Evolutionary conservation across 1,140 invertebrate species (phyloP).

Genomic region (Tribolium madens): DNA sequence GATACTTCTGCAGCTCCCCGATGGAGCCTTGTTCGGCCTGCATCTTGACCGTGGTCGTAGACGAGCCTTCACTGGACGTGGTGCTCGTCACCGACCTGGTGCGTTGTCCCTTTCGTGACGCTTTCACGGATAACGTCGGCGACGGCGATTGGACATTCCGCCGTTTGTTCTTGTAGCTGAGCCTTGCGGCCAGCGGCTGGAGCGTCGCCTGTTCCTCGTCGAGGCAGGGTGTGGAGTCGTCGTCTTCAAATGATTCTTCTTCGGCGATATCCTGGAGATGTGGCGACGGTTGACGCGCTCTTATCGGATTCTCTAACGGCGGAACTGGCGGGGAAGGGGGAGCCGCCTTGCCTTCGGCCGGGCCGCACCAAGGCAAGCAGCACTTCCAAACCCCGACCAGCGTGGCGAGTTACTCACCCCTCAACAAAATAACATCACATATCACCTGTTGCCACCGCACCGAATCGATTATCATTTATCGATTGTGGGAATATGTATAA

Average conservation of each 20-base stretch:
- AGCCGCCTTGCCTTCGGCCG: constrained; percentile 62
- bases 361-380: constrained; percentile 66
- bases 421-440: constrained; percentile 41
- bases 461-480: constrained; percentile 16
- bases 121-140: constrained; percentile 62
- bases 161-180: constrained; percentile 59
- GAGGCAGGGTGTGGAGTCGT: neutral
- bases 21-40: constrained; percentile 90
- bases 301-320: constrained; percentile 42
- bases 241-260: constrained; percentile 53
- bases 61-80: constrained; percentile 56
- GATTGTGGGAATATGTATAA: neutral
- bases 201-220: constrained; percentile 54
- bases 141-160: constrained; percentile 61
- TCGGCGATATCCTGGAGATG: constrained; percentile 64
- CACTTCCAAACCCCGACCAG: constrained; percentile 66
- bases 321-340: constrained; percentile 58
- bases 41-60: constrained; percentile 74
- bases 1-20: constrained; percentile 87
- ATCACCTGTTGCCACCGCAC: constrained; percentile 40
- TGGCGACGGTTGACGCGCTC: constrained; percentile 56
- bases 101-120: constrained; percentile 55
- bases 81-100: constrained; percentile 57
- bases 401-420: constrained; percentile 57
- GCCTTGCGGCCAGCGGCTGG: constrained; percentile 55